Percentiles rank a stretch among this genome's conserved stretches.
Evolutionary conservation across 2,797 vertebrate genomes (phyloP).

Genomic region (Protosalanx chinensis): DNA sequence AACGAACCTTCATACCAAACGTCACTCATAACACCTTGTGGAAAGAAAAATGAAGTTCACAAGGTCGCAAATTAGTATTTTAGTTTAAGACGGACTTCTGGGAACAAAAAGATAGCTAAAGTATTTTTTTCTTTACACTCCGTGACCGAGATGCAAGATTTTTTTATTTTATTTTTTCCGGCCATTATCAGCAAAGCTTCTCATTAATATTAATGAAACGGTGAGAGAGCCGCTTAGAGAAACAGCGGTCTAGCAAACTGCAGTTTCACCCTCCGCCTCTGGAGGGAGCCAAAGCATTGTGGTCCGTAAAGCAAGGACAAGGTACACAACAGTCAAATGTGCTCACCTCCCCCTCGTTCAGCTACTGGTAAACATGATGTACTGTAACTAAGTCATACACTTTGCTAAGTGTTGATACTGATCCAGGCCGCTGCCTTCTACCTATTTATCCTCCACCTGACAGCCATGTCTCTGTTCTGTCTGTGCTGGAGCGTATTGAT

Average conservation of each 20-base stretch:
- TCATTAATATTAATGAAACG: slow-evolving; percentile 22
- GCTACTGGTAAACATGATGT: not conserved
- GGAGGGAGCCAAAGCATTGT: slow-evolving; percentile 60
- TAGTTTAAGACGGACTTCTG: not conserved
- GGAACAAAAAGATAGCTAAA: not conserved
- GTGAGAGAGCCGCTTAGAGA: not conserved
- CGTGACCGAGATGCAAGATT: slow-evolving; percentile 1
- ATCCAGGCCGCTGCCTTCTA: not conserved
- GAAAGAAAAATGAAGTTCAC: not conserved
- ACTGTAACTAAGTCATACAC: not conserved
- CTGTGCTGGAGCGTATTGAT: slow-evolving; percentile 53
- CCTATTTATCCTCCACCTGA: not conserved
- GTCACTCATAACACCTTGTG: too few species aligned
- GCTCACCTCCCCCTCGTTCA: not conserved
- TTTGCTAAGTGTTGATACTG: not conserved
- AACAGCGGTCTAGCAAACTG: not conserved
- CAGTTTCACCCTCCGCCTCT: slow-evolving; percentile 43
- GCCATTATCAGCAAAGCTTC: slow-evolving; percentile 10
- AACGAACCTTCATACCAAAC: too few species aligned
- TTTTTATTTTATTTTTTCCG: not conserved
- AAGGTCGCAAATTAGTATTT: slow-evolving; percentile 1
- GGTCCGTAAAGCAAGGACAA: slow-evolving; percentile 12
- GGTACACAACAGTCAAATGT: not conserved
- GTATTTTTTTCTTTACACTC: not conserved
- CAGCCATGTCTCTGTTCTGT: slow-evolving; percentile 25